A percentile compares a stretch with the other conserved stretches of the same genome.
These are phyloP conservation scores for Acanthochromis polyacanthus DNA, from an alignment of 2,113 vertebrate genomes.

Conservation along the genomic window DNA sequence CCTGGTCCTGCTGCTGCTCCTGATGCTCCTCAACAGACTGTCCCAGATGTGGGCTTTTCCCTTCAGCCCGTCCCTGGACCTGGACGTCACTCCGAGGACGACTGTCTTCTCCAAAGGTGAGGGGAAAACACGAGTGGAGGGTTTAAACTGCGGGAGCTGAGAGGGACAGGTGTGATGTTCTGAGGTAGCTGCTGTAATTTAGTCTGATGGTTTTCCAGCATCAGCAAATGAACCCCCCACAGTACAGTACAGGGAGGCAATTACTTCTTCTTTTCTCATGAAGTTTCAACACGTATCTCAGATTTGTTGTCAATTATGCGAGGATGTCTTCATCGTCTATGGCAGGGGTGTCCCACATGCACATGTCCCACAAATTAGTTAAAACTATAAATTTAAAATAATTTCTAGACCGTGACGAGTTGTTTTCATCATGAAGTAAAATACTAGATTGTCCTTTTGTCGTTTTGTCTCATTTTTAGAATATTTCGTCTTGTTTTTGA, in stretches of 20 bases:
- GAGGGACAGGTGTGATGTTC: too few relatives aligned
- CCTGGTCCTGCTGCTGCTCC: slow-evolving; percentile 51
- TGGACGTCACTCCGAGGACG: slow-evolving; percentile 83
- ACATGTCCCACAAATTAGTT: too few relatives aligned
- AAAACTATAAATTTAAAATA: too few relatives aligned
- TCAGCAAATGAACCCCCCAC: neutral
- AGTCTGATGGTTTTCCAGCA: slow-evolving; percentile 4
- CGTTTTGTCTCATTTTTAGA: too few relatives aligned
- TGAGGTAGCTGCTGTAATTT: too few relatives aligned
- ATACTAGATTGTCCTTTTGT: too few relatives aligned
- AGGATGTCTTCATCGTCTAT: too few relatives aligned
- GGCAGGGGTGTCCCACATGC: too few relatives aligned
- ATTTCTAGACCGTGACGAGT: too few relatives aligned
- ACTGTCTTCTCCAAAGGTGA: slow-evolving; percentile 83
- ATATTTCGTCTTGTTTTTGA: too few relatives aligned
- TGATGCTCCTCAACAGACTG: slow-evolving; percentile 56
- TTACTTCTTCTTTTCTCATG: neutral
- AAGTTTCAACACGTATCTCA: neutral
- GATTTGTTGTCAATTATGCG: neutral
- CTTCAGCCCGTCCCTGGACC: slow-evolving; percentile 81
- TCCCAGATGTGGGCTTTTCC: slow-evolving; percentile 79
- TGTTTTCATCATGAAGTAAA: too few relatives aligned
- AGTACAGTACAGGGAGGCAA: neutral
- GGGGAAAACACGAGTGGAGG: fast-evolving
- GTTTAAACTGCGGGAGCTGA: neutral